These are phyloP conservation scores for Peribatodes rhomboidaria DNA, from an alignment of 2,888 invertebrate genomes.

Conservation along the genomic window DNA sequence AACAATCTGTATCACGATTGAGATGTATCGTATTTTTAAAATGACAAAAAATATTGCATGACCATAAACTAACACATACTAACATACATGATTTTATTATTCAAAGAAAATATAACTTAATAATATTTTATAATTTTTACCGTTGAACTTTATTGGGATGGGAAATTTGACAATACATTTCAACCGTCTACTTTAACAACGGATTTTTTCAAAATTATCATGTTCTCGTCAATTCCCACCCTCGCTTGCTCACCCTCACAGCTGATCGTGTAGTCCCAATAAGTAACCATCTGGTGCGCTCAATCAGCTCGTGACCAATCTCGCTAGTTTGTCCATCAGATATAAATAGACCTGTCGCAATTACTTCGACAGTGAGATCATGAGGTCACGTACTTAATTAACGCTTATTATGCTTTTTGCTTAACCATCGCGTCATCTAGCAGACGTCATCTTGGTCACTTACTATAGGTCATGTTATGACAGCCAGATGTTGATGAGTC, in stretches of 20 bases:
- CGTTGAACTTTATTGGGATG: too few relatives aligned
- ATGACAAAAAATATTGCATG: too few relatives aligned
- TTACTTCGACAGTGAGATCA: constrained; percentile 21
- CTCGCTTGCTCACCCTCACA: constrained; percentile 37
- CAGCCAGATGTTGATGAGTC: constrained; percentile 6
- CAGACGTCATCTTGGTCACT: constrained; percentile 23
- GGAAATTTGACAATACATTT: too few relatives aligned
- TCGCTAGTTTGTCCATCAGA: constrained; percentile 47
- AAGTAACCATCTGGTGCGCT: constrained; percentile 41
- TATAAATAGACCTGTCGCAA: constrained; percentile 57
- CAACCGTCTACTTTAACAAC: too few relatives aligned
- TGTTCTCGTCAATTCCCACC: neutral
- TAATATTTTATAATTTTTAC: too few relatives aligned
- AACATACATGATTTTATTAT: neutral
- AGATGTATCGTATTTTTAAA: too few relatives aligned
- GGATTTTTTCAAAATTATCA: neutral
- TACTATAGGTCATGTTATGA: constrained; percentile 22
- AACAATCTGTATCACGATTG: constrained; percentile 3
- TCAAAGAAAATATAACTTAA: too few relatives aligned
- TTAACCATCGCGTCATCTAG: constrained; percentile 27
- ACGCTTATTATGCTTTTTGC: constrained; percentile 30
- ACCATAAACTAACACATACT: too few relatives aligned
- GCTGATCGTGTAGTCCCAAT: constrained; percentile 54
- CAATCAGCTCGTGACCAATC: constrained; percentile 52
- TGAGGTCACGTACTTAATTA: constrained; percentile 39